A percentile compares a stretch with the other conserved stretches of the same genome.
These are phyloP conservation scores for Xyrichtys novacula DNA, from an alignment of 2,797 vertebrate species.

Conservation along the genomic window DNA sequence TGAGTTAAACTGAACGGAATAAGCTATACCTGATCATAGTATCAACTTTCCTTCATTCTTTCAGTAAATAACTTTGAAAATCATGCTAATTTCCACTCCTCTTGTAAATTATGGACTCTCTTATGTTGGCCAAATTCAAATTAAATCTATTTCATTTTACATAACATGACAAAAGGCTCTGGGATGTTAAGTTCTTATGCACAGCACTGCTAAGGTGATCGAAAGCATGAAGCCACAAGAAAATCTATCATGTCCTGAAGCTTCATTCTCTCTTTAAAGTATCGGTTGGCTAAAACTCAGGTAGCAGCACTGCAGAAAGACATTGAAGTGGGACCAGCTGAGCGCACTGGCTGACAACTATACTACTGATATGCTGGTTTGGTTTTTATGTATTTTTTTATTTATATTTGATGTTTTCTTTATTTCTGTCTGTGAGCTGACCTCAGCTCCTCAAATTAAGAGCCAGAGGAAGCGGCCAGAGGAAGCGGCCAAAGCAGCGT, in stretches of 20 bases:
- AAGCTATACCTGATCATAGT: neutral
- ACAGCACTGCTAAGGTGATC: slow-evolving; percentile 4
- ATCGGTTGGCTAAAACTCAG: slow-evolving; percentile 11
- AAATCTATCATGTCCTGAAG: neutral
- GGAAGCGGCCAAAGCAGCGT: slow-evolving; percentile 71
- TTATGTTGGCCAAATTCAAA: neutral
- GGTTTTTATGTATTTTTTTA: slow-evolving; percentile 26
- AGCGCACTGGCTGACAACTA: slow-evolving; percentile 30
- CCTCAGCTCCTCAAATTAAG: slow-evolving; percentile 56
- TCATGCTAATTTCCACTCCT: neutral
- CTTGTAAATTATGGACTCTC: no score
- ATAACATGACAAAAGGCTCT: neutral
- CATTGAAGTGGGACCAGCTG: slow-evolving; percentile 30
- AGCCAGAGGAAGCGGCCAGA: slow-evolving; percentile 60
- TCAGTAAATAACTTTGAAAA: no score
- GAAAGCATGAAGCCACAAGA: neutral
- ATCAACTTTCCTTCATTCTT: no score
- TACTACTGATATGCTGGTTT: slow-evolving; percentile 49
- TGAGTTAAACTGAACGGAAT: no score
- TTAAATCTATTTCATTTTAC: neutral
- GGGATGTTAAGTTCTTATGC: neutral
- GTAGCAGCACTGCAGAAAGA: slow-evolving; percentile 39
- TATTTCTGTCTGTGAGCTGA: slow-evolving; percentile 43
- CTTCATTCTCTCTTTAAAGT: slow-evolving; percentile 21
- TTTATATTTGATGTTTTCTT: neutral